These are phyloP conservation scores for Pocillopora verrucosa DNA, from an alignment of 64 coral and sea anemone species.

Conservation along the genomic window DNA sequence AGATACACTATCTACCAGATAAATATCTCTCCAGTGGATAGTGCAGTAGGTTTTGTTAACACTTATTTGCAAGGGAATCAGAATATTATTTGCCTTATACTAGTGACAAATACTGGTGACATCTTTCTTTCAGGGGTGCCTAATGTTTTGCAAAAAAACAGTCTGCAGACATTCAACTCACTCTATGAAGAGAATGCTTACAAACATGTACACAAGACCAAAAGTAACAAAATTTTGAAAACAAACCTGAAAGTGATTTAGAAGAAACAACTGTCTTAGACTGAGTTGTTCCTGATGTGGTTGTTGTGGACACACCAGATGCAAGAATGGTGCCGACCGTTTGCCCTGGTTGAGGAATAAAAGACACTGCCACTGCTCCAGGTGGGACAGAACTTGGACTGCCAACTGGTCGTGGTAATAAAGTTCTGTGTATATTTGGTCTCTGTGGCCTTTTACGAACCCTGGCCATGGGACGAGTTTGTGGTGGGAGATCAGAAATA, in stretches of 20 bases:
- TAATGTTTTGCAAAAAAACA: too few species aligned
- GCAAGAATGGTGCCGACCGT: conserved; percentile 79
- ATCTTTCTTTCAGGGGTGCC: too few species aligned
- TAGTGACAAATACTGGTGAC: too few species aligned
- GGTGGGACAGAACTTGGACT: conserved; percentile 63
- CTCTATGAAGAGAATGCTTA: not conserved
- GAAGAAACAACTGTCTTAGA: conserved; percentile 23
- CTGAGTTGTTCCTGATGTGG: conserved; percentile 3
- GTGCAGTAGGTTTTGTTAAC: too few species aligned
- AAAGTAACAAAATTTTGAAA: not conserved
- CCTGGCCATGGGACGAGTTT: conserved; percentile 17
- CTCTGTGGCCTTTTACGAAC: conserved; percentile 34
- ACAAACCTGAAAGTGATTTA: conserved; percentile 2
- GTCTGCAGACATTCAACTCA: too few species aligned
- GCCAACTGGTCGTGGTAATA: conserved; percentile 80
- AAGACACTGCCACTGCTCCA: conserved; percentile 91
- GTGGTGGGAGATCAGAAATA: conserved; percentile 21
- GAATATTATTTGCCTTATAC: too few species aligned
- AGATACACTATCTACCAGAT: too few species aligned
- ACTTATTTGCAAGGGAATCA: too few species aligned
- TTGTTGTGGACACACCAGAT: conserved; percentile 30
- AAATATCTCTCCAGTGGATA: too few species aligned
- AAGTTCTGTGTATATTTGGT: conserved; percentile 72
- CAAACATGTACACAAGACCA: not conserved
- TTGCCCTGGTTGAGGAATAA: conserved; percentile 90